phyloP scores from a whole-genome alignment of 2,113 vertebrate genomes.

The Percina caprodes region DNA sequence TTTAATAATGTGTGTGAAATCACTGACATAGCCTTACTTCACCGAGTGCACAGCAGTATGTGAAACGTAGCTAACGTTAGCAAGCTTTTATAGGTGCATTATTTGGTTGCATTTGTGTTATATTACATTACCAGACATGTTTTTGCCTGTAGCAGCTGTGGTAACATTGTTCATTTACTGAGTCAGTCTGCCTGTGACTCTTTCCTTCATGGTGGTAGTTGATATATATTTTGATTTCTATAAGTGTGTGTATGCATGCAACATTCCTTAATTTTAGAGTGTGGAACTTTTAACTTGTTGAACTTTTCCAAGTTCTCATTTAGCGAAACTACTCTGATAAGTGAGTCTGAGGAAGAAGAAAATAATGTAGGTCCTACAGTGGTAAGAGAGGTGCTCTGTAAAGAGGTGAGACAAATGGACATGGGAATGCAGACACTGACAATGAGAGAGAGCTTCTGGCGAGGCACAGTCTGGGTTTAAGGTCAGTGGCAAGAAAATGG shows the following conservation, averaged over 20 bases:
- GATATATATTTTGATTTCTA: not conserved
- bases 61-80: not conserved
- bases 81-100: too few species aligned
- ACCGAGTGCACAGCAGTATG: not conserved
- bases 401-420: constrained; percentile 5
- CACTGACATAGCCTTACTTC: not conserved
- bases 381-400: not conserved
- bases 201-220: not conserved
- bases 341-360: not conserved
- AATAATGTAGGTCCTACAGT: not conserved
- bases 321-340: not conserved
- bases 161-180: not conserved
- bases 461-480: constrained; percentile 23
- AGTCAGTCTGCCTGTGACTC: not conserved
- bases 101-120: too few species aligned
- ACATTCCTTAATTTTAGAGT: constrained; percentile 7
- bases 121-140: not conserved
- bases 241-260: constrained; percentile 11
- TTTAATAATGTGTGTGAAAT: constrained; percentile 5
- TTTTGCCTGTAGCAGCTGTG: not conserved
- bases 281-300: not conserved
- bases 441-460: constrained; percentile 9
- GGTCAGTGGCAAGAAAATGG: constrained; percentile 13
- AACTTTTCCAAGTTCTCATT: constrained; percentile 12
- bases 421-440: not conserved